phyloP scores from a whole-genome alignment of 37 sponge, comb jelly and placozoan genomes.

The Axinella damicornis region DNA sequence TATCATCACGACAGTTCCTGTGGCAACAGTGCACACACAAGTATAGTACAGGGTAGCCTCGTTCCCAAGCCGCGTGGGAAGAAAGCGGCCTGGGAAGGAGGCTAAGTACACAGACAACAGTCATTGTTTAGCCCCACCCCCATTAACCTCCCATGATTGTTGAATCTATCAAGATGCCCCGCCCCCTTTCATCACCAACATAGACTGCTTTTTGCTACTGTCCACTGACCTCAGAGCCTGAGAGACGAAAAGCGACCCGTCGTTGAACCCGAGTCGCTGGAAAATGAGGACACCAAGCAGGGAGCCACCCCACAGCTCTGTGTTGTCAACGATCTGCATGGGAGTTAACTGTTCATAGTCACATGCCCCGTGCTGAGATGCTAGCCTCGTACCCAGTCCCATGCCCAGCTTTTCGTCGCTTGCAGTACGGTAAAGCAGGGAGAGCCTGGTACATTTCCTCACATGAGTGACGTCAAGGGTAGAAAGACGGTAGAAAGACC shows the following conservation, averaged over 20 bases:
- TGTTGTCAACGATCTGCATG: slow-evolving; percentile 49
- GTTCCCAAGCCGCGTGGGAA: too few species aligned
- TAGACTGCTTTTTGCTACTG: neutral
- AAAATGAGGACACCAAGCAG: slow-evolving; percentile 21
- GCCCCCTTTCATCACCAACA: neutral
- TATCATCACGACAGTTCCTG: slow-evolving; percentile 7
- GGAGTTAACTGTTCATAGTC: neutral
- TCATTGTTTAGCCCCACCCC: too few species aligned
- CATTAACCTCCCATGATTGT: neutral
- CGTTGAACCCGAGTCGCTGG: neutral
- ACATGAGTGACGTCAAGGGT: too few species aligned
- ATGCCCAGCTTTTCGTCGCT: too few species aligned
- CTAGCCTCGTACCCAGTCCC: too few species aligned
- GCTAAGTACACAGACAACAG: too few species aligned
- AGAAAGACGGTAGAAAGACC: too few species aligned
- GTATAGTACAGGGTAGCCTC: too few species aligned
- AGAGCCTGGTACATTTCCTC: too few species aligned
- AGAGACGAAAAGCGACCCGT: neutral
- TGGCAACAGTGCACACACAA: neutral
- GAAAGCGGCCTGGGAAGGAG: too few species aligned
- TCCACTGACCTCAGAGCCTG: slow-evolving; percentile 13
- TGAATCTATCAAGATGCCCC: neutral
- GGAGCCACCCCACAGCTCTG: slow-evolving; percentile 50
- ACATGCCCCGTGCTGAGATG: neutral
- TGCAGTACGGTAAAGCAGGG: too few species aligned